Base-by-base conservation (phyloP, 2,888 invertebrate genomes). In the Campaea margaritaria region DNA sequence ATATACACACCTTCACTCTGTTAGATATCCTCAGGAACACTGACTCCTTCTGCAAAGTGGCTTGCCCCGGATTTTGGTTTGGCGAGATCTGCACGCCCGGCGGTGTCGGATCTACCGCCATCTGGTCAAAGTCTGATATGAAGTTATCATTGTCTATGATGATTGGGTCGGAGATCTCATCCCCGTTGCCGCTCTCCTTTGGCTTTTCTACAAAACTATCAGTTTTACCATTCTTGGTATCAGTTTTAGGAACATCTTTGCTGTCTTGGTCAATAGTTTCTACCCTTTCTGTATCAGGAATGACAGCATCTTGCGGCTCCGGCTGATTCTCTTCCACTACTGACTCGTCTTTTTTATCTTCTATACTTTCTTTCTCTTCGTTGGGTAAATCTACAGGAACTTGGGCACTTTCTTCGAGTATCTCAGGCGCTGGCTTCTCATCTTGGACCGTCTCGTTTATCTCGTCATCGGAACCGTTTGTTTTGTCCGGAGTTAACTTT, bases 21-120 rank as follows among this genome's bases (percentile, higher is more conserved):
- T 99, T 99, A 60, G 97, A 98, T 59, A 99, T 94, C 69, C 99
- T 94, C 80, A 99, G 94, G 83, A 99, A 98, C n/a, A 99, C 97
- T 9, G 98, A 98, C 86, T 99, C 99, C 75, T 98, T 98, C 78
- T 97, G 97, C 59, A 93, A 82, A 15, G 86, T 84, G 28, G 80
- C 74, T 67, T 85, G 88, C 11, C 78, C 84, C 67, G 82, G 89
- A 58, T 87, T 85, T 56, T 89, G 87, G 57, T 76, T 87, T 13
- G 73, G 79, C 28, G 78, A 61, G 1, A 78, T 65, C 1, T 71
- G 81, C 12, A 76, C 53, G 10, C 90, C 92, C 27, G 91, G 79
- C 0, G 91, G 90, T 13, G 86, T 82, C 2, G 91, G 91, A 38
- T 90, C 90, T 42, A 88, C 87, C 12, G 89, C 88, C 54, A 93